A percentile compares a stretch with the other conserved stretches of the same genome.
These are phyloP conservation scores for Coptodon rendalli DNA, from an alignment of 2,113 vertebrate genomes.

Conservation along the genomic window DNA sequence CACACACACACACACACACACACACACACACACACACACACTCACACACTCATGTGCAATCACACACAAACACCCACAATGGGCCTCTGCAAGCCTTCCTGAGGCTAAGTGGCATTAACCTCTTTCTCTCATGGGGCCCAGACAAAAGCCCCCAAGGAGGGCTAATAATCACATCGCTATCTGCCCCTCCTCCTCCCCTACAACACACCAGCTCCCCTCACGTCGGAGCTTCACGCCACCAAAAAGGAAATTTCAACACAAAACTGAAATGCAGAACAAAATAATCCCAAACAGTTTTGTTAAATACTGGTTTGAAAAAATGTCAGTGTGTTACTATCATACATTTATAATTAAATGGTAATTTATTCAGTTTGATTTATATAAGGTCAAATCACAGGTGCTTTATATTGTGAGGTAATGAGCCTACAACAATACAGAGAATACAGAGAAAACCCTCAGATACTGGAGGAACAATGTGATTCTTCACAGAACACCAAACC, in stretches of 20 bases:
- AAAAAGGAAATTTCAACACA: neutral
- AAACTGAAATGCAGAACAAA: neutral
- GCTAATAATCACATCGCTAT: constrained; percentile 66
- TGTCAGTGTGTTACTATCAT: rapidly evolving
- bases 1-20: neutral
- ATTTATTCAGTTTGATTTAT: neutral
- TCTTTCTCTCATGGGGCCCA: constrained; percentile 65
- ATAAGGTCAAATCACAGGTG: neutral
- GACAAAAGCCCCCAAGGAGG: constrained; percentile 71
- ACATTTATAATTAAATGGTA: neutral
- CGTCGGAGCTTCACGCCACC: neutral
- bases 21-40: neutral
- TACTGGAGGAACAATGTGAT: neutral
- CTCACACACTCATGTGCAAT: neutral
- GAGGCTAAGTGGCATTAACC: constrained; percentile 75
- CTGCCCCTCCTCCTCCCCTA: constrained; percentile 6
- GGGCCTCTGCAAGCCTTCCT: constrained; percentile 28
- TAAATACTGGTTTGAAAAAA: neutral
- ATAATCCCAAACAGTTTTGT: neutral
- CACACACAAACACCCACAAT: constrained; percentile 1
- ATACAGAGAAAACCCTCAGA: neutral
- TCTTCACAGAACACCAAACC: neutral
- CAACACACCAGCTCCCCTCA: neutral
- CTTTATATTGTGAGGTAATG: neutral
- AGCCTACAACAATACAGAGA: neutral